phyloP scores from a whole-genome alignment of 2,888 invertebrate genomes.

The Brachycybe producta region DNA sequence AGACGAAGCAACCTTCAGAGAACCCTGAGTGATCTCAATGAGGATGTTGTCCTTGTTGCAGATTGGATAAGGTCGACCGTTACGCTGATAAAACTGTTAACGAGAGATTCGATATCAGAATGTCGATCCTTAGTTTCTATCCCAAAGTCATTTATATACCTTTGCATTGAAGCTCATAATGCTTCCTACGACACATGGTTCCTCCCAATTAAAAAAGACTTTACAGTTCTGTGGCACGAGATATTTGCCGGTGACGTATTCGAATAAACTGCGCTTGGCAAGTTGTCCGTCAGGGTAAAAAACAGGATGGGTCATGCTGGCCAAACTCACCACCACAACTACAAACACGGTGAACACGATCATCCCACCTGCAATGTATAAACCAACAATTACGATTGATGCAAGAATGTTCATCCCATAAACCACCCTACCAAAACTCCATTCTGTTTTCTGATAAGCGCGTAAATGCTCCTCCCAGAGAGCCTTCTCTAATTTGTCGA shows the following conservation, averaged over 20 bases:
- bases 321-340: constrained; percentile 65
- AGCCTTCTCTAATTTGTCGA: neutral
- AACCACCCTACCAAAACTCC: constrained; percentile 12
- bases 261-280: constrained; percentile 72
- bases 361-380: constrained; percentile 75
- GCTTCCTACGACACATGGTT: constrained; percentile 76
- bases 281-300: constrained; percentile 56
- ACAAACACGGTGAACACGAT: constrained; percentile 78
- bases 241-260: constrained; percentile 85
- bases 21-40: constrained; percentile 74
- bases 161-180: constrained; percentile 79
- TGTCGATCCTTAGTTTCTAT: neutral
- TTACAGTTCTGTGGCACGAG: constrained; percentile 74
- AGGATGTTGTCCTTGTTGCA: constrained; percentile 82
- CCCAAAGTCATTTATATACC: constrained; percentile 31
- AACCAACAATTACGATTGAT: no score
- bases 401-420: no score
- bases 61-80: constrained; percentile 86
- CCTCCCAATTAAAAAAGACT: constrained; percentile 80
- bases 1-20: constrained; percentile 65
- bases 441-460: constrained; percentile 10
- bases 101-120: neutral
- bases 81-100: constrained; percentile 69
- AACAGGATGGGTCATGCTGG: constrained; percentile 81
- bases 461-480: constrained; percentile 8